These are phyloP conservation scores for Heterohyrax brucei DNA, from an alignment of 2,797 vertebrate species.

Conservation along the genomic window DNA sequence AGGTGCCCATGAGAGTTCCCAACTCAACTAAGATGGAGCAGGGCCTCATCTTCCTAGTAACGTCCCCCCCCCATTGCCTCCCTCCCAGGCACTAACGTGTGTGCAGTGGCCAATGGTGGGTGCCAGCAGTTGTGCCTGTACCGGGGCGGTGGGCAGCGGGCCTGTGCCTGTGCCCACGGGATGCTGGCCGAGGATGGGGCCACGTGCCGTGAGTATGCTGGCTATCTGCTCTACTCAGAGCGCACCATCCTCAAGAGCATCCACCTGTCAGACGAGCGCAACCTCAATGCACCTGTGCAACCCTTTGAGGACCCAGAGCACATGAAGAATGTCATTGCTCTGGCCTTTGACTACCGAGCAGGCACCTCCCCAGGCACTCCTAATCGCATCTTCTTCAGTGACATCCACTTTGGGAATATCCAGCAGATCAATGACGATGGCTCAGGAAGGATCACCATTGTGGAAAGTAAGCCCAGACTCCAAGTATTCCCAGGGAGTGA, in stretches of 20 bases:
- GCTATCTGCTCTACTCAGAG: slow-evolving; percentile 98
- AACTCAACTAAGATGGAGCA: not conserved
- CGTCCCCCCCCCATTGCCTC: not conserved
- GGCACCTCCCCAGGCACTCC: slow-evolving; percentile 93
- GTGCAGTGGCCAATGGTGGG: slow-evolving; percentile 95
- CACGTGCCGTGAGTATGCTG: slow-evolving; percentile 96
- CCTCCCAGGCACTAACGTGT: slow-evolving; percentile 96
- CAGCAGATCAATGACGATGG: slow-evolving; percentile 98
- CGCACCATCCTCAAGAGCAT: slow-evolving; percentile 99
- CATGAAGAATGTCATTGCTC: slow-evolving; percentile 99
- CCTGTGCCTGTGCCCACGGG: slow-evolving; percentile 97
- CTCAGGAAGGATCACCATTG: slow-evolving; percentile 95
- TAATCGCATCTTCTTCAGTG: slow-evolving; percentile 98
- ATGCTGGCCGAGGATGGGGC: slow-evolving; percentile 96
- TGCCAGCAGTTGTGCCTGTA: slow-evolving; percentile 98
- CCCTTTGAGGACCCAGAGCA: slow-evolving; percentile 98
- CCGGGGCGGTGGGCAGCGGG: slow-evolving; percentile 92
- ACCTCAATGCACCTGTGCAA: slow-evolving; percentile 97
- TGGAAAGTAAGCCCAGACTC: slow-evolving; percentile 95
- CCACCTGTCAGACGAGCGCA: slow-evolving; percentile 98
- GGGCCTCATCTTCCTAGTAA: not conserved
- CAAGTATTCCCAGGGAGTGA: not conserved
- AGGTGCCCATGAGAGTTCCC: fast-evolving
- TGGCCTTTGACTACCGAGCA: slow-evolving; percentile 96
- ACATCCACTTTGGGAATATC: slow-evolving; percentile 99